A percentile compares a stretch with the other conserved stretches of the same genome.
phyloP scores from a whole-genome alignment of 2,888 invertebrate genomes.

The Nycteola revayana region DNA sequence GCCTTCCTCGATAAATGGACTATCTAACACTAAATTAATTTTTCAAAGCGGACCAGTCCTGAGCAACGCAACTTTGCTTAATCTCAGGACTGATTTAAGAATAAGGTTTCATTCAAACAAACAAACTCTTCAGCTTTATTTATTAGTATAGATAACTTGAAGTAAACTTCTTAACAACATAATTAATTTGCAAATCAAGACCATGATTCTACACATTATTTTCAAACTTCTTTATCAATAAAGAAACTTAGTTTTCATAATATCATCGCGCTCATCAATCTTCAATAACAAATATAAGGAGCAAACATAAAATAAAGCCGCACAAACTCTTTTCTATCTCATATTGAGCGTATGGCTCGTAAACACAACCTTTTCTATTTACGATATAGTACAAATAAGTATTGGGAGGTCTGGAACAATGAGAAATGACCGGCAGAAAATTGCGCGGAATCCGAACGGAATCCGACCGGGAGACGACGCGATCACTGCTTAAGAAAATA shows the following conservation, averaged over 20 bases:
- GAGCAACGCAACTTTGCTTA: no score
- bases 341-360: constrained; percentile 35
- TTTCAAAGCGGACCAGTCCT: no score
- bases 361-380: constrained; percentile 61
- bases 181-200: no score
- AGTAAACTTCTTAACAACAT: no score
- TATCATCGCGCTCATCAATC: not conserved
- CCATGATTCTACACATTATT: no score
- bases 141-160: no score
- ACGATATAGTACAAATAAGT: constrained; percentile 58
- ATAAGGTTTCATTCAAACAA: no score
- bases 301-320: constrained; percentile 33
- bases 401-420: constrained; percentile 63
- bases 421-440: constrained; percentile 81
- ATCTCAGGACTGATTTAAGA: no score
- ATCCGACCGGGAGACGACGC: constrained; percentile 54
- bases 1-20: no score
- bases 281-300: constrained; percentile 33
- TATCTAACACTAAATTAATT: no score
- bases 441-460: constrained; percentile 69
- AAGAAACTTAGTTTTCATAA: not conserved
- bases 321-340: constrained; percentile 32
- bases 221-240: no score
- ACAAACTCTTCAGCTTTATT: no score
- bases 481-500: constrained; percentile 47